Evolutionary conservation across 2,797 vertebrate species (phyloP).

Genomic region (Lagorchestes hirsutus): DNA sequence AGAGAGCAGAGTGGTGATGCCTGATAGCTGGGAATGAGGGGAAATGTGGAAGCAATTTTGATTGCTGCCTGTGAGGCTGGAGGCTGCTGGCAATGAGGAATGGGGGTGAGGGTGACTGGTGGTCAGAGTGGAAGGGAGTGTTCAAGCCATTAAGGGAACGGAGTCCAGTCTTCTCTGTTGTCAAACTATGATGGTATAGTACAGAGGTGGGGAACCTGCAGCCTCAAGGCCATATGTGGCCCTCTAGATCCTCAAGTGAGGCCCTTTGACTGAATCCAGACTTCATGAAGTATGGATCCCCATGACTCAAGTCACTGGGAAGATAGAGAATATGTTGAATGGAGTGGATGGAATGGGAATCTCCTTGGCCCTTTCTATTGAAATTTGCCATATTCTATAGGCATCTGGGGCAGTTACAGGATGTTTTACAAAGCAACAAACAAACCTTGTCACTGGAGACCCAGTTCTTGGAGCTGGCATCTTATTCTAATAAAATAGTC

Average conservation of each 20-base stretch:
- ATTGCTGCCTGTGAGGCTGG: background rate
- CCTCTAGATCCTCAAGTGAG: background rate
- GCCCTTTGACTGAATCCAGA: conserved; percentile 6
- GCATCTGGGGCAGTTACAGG: background rate
- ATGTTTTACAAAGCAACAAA: conserved; percentile 28
- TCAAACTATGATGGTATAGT: background rate
- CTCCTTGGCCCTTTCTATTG: background rate
- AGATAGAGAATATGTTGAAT: conserved; percentile 22
- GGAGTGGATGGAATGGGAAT: background rate
- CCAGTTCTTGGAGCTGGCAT: conserved; percentile 27
- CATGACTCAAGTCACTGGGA: conserved; percentile 24
- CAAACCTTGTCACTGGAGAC: conserved; percentile 2
- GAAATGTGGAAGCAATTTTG: background rate
- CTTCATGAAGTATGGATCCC: conserved; percentile 5
- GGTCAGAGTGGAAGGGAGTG: background rate
- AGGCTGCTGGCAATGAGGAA: background rate
- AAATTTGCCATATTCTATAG: conserved; percentile 22
- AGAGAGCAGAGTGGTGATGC: background rate
- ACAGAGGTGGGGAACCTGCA: too few species aligned
- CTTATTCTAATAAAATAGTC: conserved; percentile 14
- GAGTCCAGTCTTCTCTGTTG: background rate
- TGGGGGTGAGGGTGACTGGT: background rate
- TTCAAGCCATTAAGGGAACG: background rate
- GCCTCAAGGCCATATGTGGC: background rate
- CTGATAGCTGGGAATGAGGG: conserved; percentile 26